phyloP scores from a whole-genome alignment of 2,797 vertebrate species.

The Myotis myotis region DNA sequence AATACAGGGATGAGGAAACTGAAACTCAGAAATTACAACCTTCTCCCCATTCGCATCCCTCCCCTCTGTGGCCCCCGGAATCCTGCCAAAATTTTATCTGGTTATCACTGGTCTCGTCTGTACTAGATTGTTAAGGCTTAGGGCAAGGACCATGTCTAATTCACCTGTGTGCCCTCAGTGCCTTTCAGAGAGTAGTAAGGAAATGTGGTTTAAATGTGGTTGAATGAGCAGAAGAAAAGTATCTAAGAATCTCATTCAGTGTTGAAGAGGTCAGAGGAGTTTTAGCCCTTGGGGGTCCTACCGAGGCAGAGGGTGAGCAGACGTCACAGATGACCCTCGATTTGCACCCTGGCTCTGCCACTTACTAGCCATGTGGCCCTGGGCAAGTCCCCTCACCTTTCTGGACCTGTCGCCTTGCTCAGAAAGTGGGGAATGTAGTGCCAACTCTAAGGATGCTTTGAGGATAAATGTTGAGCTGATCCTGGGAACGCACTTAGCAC shows the following conservation, averaged over 20 bases:
- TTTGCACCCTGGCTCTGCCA: background rate
- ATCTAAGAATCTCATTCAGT: background rate
- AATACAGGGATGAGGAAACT: background rate
- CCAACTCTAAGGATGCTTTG: background rate
- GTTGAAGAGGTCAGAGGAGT: background rate
- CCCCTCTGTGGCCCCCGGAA: background rate
- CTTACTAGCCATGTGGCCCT: accelerated
- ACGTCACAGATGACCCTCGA: background rate
- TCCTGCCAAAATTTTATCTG: background rate
- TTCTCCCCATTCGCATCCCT: background rate
- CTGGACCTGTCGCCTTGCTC: background rate
- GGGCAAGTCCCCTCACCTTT: background rate
- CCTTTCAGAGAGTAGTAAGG: background rate
- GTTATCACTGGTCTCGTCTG: background rate
- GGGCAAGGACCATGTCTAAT: background rate
- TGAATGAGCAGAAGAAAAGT: background rate
- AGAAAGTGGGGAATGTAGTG: background rate
- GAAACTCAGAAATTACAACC: background rate
- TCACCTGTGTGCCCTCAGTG: background rate
- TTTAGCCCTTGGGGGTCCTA: background rate
- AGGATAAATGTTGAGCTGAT: background rate
- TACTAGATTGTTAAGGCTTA: background rate
- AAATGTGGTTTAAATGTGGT: background rate
- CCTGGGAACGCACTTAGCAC: background rate
- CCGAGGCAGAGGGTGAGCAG: background rate